These are phyloP conservation scores for Numenius phaeopus DNA, from an alignment of 2,797 vertebrate genomes.

Conservation along the genomic window DNA sequence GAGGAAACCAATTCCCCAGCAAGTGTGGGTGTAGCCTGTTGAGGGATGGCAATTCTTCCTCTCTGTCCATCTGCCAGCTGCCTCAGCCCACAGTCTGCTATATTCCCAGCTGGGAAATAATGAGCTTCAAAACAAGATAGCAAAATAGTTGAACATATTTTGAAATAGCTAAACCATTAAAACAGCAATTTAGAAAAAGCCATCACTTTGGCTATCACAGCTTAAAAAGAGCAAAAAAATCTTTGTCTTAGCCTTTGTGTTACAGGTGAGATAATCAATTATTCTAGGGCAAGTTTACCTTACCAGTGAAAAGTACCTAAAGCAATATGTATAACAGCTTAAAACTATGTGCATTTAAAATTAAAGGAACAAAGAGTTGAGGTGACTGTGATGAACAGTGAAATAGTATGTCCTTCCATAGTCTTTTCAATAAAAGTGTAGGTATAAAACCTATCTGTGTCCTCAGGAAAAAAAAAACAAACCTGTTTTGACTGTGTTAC, in stretches of 20 bases:
- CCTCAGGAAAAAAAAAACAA: not conserved
- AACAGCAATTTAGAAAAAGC: not conserved
- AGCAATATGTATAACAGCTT: not conserved
- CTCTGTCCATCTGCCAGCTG: slow-evolving; percentile 53
- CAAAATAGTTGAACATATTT: slow-evolving; percentile 14
- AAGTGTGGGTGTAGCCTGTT: slow-evolving; percentile 38
- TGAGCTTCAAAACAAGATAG: not conserved
- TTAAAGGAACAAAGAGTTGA: not conserved
- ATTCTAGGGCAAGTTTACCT: not conserved
- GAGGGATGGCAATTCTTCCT: slow-evolving; percentile 28
- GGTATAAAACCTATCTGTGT: not conserved
- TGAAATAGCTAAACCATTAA: not conserved
- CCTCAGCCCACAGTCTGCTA: slow-evolving; percentile 37
- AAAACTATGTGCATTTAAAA: not conserved
- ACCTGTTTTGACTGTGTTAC: not conserved
- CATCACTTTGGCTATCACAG: not conserved
- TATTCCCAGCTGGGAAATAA: slow-evolving; percentile 51
- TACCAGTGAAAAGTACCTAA: not conserved
- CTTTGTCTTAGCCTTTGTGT: not conserved
- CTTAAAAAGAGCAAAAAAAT: not conserved
- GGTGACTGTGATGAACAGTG: not conserved
- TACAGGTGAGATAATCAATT: not conserved
- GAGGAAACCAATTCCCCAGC: slow-evolving; percentile 44
- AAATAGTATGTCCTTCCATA: not conserved
- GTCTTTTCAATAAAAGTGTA: not conserved